Base-by-base conservation (phyloP, 2,113 vertebrate species). In the Setophaga kirtlandii region DNA sequence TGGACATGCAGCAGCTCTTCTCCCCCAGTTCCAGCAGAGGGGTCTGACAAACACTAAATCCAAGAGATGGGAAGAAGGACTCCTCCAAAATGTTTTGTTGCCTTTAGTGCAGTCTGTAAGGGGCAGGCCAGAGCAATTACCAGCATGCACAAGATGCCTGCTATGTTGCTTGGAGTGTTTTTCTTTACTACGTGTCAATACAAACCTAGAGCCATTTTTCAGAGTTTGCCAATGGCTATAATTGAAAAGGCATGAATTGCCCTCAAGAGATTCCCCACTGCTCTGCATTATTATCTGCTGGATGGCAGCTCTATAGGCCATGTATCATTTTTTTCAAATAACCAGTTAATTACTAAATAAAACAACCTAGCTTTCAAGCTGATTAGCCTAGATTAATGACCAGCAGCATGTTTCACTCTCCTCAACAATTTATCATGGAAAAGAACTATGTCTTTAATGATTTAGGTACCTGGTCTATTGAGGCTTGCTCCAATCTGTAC, bases 361-460 rank as follows among this genome's bases (percentile, higher is more conserved):
- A 99, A 98, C 98, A 98, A 97, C 94, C 97, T 97, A 97, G 98
- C 97, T 98, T 98, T 98, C 98, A 98, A 98, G 98, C 98, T 98
- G 98, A 98, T 98, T 98, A 98, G 98, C 98, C 98, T 97, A 99
- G 99, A 99, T 99, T 99, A 99, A 99, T 99, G 98, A 98, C 98
- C 97, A 97, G 98, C 98, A 98, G 97, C 89, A 55, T 97, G 98
- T 98, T 99, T 99, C 98, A 96, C 96, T 98, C 82, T 98, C 97
- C 95, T 96, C 96, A 94, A 98, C 98, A 98, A 99, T 99, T 99
- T 98, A 99, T 99, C 99, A 99, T 97, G 97, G 98, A 98, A 98
- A 98, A 98, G 98, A 98, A 98, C 97, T 98, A 97, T 98, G 98
- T 98, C 98, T 98, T 98, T 98, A 98, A 98, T 98, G 99, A 99